Percentiles rank a stretch among this genome's conserved stretches.
Conservation (phyloP, 2,888 invertebrate species). For the Hyposoter didymator region DNA sequence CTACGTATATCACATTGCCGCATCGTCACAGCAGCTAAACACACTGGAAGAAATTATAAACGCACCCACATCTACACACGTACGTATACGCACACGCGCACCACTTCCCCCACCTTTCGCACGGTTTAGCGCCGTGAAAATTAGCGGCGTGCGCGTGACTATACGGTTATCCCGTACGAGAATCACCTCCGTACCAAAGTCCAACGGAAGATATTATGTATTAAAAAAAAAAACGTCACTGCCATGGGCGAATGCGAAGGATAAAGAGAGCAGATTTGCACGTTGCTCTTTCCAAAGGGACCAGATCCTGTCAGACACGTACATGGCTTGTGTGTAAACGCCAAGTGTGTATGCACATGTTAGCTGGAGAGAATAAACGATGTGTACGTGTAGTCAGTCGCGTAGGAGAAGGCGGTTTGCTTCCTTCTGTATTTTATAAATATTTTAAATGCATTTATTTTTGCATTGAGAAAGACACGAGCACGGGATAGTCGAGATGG, state of each 20-base stretch:
- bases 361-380: slow-evolving; percentile 44
- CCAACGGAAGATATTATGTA: slow-evolving; percentile 2
- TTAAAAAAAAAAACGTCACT: slow-evolving; percentile 31
- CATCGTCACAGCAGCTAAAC: slow-evolving; percentile 9
- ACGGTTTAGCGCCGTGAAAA: not conserved
- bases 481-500: slow-evolving; percentile 3
- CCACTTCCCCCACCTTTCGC: slow-evolving; percentile 15
- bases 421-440: not conserved
- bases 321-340: not conserved
- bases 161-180: slow-evolving; percentile 23
- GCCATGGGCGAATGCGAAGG: slow-evolving; percentile 13
- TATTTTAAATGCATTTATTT: not conserved
- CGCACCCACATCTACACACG: slow-evolving; percentile 5
- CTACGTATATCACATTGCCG: slow-evolving; percentile 29
- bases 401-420: slow-evolving; percentile 43
- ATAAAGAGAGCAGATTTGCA: not conserved
- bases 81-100: slow-evolving; percentile 7
- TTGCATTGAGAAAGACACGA: slow-evolving; percentile 32
- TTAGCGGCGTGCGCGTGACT: slow-evolving; percentile 12
- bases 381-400: slow-evolving; percentile 50
- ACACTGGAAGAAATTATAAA: slow-evolving; percentile 24
- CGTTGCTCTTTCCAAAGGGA: slow-evolving; percentile 32
- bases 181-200: slow-evolving; percentile 12
- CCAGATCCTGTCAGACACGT: slow-evolving; percentile 34
- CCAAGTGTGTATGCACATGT: slow-evolving; percentile 21